Base-by-base conservation (phyloP, 92 coral and sea anemone genomes). In the Epizoanthus scotinus region DNA sequence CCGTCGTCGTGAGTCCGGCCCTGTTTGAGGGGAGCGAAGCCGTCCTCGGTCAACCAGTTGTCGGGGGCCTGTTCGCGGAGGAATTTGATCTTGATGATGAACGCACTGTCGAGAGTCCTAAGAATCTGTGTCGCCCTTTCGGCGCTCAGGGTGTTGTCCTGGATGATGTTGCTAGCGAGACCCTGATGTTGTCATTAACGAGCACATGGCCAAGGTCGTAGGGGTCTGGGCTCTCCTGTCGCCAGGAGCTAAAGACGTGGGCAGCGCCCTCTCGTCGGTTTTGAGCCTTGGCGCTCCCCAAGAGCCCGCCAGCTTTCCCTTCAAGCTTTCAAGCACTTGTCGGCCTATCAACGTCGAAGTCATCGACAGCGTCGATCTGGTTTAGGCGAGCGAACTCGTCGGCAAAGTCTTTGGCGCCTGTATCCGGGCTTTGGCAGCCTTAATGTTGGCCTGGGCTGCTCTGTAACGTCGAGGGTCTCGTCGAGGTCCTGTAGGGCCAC, bases 281-380 rank as follows among this genome's bases (percentile, higher is more conserved):
- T 15, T 0, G 0, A 0, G 0, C 73, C 55, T 68, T 68, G 0
- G 73, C 73, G 0, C 54, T 42, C 55, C 52, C 0, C 2, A 68
- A 31, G 54, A 31, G 0, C 73, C 73, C 4, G 17, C 52, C 73
- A 44, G 73, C 52, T n/a, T 31, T 8, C 73, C 73, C 50, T n/a
- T 31, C 73, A 31, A 34, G 73, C 54, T 31, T 3, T 68, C 73
- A 42, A 0, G 73, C 73, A n/a, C 9, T 2, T 34, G 73, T 68
- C 0, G 0, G 54, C 1, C 9, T 7, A 14, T 68, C 73, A 44
- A 68, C 47, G 54, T 68, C 52, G 55, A 68, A 68, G 5, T 68
- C 52, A 14, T 68, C n/a, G n/a, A n/a, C 2, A 20, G 17, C 2
- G 5, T 18, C 0, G 27, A 34, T 31, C 12, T 34, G 54, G 4